Percentiles rank a stretch among this genome's conserved stretches.
Conservation (phyloP, 2,888 invertebrate genomes). For the Drosophila meridiana region DNA sequence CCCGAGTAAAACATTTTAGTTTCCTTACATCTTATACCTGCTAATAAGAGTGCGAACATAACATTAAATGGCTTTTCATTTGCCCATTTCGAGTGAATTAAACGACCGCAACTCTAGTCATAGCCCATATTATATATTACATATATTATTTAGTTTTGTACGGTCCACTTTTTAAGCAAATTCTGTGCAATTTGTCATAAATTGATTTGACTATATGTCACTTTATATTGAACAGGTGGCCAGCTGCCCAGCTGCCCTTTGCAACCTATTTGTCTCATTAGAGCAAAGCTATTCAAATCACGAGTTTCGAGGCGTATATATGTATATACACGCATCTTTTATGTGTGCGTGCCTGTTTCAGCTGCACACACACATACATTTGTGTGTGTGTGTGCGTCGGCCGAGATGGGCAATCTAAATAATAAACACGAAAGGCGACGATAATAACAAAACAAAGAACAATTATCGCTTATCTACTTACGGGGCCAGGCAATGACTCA, state of each 20-base stretch:
- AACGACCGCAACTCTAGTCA: too few species aligned
- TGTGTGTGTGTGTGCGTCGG: slow-evolving; percentile 3
- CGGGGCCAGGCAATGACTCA: slow-evolving; percentile 32
- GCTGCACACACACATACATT: neutral
- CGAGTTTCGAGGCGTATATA: slow-evolving; percentile 33
- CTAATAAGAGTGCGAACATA: neutral
- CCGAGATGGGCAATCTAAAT: slow-evolving; percentile 48
- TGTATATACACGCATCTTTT: slow-evolving; percentile 12
- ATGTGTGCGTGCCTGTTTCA: slow-evolving; percentile 10
- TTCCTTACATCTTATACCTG: too few species aligned
- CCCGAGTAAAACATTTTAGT: neutral
- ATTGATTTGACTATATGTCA: neutral
- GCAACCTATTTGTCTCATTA: slow-evolving; percentile 10
- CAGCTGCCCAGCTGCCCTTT: neutral
- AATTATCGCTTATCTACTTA: slow-evolving; percentile 50
- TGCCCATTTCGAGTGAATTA: too few species aligned
- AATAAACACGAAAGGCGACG: slow-evolving; percentile 55
- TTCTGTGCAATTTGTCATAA: neutral
- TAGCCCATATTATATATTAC: too few species aligned
- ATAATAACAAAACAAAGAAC: slow-evolving; percentile 60
- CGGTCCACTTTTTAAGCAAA: neutral
- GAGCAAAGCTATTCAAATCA: slow-evolving; percentile 39
- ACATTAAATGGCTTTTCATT: too few species aligned
- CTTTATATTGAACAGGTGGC: neutral
- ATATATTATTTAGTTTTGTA: neutral